These are phyloP conservation scores for Gymnarchus niloticus DNA, from an alignment of 2,113 vertebrate genomes.

Conservation along the genomic window DNA sequence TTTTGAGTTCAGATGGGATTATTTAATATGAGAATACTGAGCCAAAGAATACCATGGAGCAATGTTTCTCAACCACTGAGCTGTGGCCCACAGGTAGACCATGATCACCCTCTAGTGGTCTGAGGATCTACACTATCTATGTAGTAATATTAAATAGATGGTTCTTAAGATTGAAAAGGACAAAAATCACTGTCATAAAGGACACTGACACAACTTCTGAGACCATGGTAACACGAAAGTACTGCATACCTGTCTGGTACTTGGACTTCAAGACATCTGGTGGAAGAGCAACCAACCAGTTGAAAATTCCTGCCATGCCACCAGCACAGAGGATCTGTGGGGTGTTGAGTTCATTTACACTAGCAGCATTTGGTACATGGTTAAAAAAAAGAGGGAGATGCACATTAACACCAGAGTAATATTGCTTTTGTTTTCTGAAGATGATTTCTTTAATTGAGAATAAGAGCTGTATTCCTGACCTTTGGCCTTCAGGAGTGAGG, in stretches of 20 bases:
- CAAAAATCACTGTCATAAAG: too few relatives aligned
- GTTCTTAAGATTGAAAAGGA: too few relatives aligned
- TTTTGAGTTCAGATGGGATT: neutral
- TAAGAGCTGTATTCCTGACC: slow-evolving; percentile 39
- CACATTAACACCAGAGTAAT: neutral
- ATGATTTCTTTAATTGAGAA: neutral
- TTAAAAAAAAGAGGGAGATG: neutral
- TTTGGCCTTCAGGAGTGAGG: slow-evolving; percentile 59
- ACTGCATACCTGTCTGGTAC: slow-evolving; percentile 63
- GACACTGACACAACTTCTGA: too few relatives aligned
- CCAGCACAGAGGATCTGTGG: slow-evolving; percentile 63
- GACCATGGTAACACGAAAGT: too few relatives aligned
- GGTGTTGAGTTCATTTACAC: slow-evolving; percentile 55
- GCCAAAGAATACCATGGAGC: neutral
- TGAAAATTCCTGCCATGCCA: slow-evolving; percentile 57
- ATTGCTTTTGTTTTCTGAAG: neutral
- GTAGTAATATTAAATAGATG: too few relatives aligned
- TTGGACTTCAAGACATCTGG: slow-evolving; percentile 70
- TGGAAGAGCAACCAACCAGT: slow-evolving; percentile 67
- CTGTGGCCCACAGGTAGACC: too few relatives aligned
- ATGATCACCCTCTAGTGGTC: too few relatives aligned
- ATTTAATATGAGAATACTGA: neutral
- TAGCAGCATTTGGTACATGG: slow-evolving; percentile 17
- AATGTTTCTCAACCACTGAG: too few relatives aligned
- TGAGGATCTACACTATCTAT: too few relatives aligned